Evolutionary conservation across 2,113 vertebrate species (phyloP).

Genomic region (Bubo bubo): DNA sequence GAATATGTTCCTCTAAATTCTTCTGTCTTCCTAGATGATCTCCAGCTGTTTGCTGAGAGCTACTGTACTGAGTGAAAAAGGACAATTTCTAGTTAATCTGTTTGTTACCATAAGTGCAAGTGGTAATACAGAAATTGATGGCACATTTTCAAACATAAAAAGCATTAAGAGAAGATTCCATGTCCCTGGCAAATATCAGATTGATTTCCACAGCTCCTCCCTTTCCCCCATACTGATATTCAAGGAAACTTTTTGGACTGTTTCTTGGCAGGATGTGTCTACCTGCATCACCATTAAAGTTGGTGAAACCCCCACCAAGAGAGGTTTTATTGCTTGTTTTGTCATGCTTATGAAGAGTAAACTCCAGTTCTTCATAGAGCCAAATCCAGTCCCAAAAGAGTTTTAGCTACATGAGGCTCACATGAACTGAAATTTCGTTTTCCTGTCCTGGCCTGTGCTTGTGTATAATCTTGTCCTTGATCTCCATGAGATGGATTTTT

Average conservation of each 20-base stretch:
- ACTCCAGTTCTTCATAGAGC: not conserved
- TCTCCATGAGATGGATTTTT: not conserved
- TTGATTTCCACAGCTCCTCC: not conserved
- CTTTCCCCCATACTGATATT: not conserved
- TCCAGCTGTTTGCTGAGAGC: not conserved
- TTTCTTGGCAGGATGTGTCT: not conserved
- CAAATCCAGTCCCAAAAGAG: not conserved
- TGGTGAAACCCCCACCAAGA: not conserved
- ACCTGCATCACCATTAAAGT: accelerated
- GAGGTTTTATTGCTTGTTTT: not conserved
- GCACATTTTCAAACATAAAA: not conserved
- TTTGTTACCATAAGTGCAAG: not conserved
- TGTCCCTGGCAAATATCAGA: not conserved
- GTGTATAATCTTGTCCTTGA: not conserved
- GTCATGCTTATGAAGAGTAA: not conserved
- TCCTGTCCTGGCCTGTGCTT: not conserved
- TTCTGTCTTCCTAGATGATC: not conserved
- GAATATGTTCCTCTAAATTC: not conserved
- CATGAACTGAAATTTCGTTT: not conserved
- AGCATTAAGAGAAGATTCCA: not conserved
- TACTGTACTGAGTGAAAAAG: not conserved
- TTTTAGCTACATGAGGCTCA: not conserved
- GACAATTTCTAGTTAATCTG: not conserved
- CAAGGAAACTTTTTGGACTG: not conserved
- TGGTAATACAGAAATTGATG: not conserved